phyloP scores from a whole-genome alignment of 2,888 invertebrate genomes.

The Chalcosyrphus nemorum region DNA sequence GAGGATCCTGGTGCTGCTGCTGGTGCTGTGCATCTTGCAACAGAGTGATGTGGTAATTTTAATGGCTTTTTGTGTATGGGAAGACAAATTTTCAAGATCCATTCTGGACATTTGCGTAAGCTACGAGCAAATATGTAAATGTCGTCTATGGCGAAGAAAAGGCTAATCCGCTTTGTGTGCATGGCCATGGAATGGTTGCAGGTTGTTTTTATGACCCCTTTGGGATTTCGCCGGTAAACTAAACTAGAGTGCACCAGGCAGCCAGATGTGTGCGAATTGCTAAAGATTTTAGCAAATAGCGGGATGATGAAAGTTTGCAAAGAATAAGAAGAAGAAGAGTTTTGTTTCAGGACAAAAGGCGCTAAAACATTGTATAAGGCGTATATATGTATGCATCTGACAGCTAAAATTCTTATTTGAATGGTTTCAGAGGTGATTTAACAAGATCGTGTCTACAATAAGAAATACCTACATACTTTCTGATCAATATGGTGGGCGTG shows the following conservation, averaged over 20 bases:
- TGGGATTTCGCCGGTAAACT: slow-evolving; percentile 4
- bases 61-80: slow-evolving; percentile 52
- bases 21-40: background rate
- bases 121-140: slow-evolving; percentile 50
- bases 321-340: no score
- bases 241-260: slow-evolving; percentile 21
- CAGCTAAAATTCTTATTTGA: no score
- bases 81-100: slow-evolving; percentile 42
- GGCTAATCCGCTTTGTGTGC: slow-evolving; percentile 18
- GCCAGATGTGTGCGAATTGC: background rate
- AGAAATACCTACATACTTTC: no score
- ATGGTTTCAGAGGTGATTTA: no score
- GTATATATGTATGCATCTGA: background rate
- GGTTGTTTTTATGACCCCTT: slow-evolving; percentile 40
- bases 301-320: slow-evolving; percentile 9
- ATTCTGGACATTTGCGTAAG: slow-evolving; percentile 55
- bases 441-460: no score
- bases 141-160: slow-evolving; percentile 10
- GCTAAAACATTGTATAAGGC: background rate
- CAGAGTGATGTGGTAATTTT: slow-evolving; percentile 44
- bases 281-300: slow-evolving; percentile 32
- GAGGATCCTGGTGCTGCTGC: background rate
- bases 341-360: no score
- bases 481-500: no score
- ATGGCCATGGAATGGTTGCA: slow-evolving; percentile 26